phyloP scores from a whole-genome alignment of 2,113 vertebrate genomes.

The Anolis sagrei region DNA sequence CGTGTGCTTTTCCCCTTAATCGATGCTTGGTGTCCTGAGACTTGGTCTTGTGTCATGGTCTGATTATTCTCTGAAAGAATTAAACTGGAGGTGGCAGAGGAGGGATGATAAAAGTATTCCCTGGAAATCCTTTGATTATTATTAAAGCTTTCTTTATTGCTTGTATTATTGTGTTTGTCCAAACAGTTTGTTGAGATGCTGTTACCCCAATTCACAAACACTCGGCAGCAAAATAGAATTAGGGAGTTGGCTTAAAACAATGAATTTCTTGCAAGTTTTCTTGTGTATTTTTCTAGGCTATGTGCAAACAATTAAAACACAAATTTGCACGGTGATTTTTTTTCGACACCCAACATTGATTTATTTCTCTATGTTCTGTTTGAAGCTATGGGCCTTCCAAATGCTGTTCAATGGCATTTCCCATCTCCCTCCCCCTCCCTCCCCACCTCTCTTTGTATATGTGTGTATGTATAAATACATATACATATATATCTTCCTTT shows the following conservation, averaged over 20 bases:
- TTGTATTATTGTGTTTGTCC: constrained; percentile 66
- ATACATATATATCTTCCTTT: no score
- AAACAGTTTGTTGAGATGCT: constrained; percentile 70
- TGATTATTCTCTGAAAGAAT: constrained; percentile 68
- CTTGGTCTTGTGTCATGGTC: constrained; percentile 68
- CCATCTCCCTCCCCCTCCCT: no score
- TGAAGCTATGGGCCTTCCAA: background rate
- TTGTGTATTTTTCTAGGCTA: background rate
- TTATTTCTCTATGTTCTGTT: background rate
- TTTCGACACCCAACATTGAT: background rate
- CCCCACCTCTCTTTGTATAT: no score
- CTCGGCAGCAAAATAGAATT: constrained; percentile 57
- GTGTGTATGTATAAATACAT: no score
- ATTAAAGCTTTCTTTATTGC: constrained; percentile 67
- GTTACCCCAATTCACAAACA: constrained; percentile 69
- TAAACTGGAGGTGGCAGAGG: constrained; percentile 55
- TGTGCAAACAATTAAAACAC: background rate
- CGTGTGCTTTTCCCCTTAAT: constrained; percentile 66
- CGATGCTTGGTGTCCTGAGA: constrained; percentile 62
- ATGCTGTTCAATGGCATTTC: no score
- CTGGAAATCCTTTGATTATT: constrained; percentile 63
- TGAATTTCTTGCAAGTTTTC: constrained; percentile 49
- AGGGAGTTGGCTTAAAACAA: constrained; percentile 59
- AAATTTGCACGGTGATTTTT: no score
- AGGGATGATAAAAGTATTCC: constrained; percentile 67